Conservation (phyloP, 2,888 invertebrate genomes). For the Mythimna albipuncta region DNA sequence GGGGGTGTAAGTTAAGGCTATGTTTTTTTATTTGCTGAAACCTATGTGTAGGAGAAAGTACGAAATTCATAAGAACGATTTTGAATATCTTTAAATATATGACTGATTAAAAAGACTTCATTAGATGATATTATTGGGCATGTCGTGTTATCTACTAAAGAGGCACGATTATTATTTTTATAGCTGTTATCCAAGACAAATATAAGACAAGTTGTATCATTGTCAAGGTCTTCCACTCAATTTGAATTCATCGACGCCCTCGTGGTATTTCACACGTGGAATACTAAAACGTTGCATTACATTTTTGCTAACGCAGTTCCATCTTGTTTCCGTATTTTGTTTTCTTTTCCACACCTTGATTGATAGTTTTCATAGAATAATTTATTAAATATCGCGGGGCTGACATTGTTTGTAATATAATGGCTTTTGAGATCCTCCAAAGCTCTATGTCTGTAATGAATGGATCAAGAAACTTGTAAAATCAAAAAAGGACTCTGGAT, state of each 20-base stretch:
- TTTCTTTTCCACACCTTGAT: slow-evolving; percentile 47
- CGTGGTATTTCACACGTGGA: slow-evolving; percentile 81
- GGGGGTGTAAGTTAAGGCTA: too few species aligned
- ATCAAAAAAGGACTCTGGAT: too few species aligned
- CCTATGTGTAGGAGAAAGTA: too few species aligned
- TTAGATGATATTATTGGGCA: neutral
- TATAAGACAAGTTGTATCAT: slow-evolving; percentile 75
- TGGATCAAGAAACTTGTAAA: neutral
- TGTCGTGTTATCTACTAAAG: slow-evolving; percentile 17
- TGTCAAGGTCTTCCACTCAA: slow-evolving; percentile 86
- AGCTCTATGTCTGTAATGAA: neutral
- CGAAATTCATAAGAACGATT: too few species aligned
- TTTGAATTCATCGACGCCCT: slow-evolving; percentile 86
- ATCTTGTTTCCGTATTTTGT: slow-evolving; percentile 67
- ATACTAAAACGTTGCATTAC: slow-evolving; percentile 81
- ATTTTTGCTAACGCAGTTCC: slow-evolving; percentile 73
- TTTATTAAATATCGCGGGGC: neutral
- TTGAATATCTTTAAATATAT: neutral
- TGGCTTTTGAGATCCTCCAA: neutral
- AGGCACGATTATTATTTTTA: slow-evolving; percentile 71
- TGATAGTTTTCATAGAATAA: slow-evolving; percentile 7
- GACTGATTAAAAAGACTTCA: neutral
- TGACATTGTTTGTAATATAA: slow-evolving; percentile 16
- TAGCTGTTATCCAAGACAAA: slow-evolving; percentile 77
- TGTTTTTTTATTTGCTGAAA: too few species aligned